phyloP scores from a whole-genome alignment of 1,140 invertebrate genomes.

The Teleopsis dalmanni region DNA sequence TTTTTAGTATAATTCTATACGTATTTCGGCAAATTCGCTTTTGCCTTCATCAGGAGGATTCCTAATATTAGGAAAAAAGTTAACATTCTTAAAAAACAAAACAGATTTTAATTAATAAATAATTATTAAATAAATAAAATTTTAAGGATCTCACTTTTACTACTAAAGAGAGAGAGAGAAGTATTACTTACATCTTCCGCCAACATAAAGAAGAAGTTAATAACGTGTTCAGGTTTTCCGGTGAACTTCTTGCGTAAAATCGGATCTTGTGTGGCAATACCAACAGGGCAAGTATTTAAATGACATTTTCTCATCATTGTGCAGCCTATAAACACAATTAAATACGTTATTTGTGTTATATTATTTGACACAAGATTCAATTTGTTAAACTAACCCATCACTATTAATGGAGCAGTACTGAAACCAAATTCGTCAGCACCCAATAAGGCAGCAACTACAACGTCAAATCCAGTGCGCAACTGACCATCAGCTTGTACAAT shows the following conservation, averaged over 20 bases:
- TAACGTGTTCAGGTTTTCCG: slow-evolving; percentile 94
- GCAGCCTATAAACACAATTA: slow-evolving; percentile 55
- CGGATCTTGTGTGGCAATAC: slow-evolving; percentile 97
- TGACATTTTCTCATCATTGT: slow-evolving; percentile 99
- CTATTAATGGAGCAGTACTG: slow-evolving; percentile 95
- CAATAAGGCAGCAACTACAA: slow-evolving; percentile 89
- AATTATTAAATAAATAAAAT: too few species aligned
- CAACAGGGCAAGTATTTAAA: slow-evolving; percentile 97
- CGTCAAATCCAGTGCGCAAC: slow-evolving; percentile 89
- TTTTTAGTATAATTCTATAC: too few species aligned
- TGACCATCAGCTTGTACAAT: slow-evolving; percentile 94
- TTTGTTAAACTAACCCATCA: slow-evolving; percentile 55
- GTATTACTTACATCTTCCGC: slow-evolving; percentile 78
- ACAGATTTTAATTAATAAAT: too few species aligned
- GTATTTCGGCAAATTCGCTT: too few species aligned
- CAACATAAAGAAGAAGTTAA: slow-evolving; percentile 96
- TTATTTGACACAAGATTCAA: neutral
- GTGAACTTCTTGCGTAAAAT: slow-evolving; percentile 91
- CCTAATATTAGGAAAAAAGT: too few species aligned
- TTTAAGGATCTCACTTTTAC: too few species aligned
- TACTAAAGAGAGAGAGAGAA: neutral
- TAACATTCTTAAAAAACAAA: too few species aligned
- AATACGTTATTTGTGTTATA: neutral
- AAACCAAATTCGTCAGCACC: slow-evolving; percentile 99
- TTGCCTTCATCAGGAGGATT: too few species aligned